Conservation (phyloP, 1,140 invertebrate genomes). For the Aphelinus certus region DNA sequence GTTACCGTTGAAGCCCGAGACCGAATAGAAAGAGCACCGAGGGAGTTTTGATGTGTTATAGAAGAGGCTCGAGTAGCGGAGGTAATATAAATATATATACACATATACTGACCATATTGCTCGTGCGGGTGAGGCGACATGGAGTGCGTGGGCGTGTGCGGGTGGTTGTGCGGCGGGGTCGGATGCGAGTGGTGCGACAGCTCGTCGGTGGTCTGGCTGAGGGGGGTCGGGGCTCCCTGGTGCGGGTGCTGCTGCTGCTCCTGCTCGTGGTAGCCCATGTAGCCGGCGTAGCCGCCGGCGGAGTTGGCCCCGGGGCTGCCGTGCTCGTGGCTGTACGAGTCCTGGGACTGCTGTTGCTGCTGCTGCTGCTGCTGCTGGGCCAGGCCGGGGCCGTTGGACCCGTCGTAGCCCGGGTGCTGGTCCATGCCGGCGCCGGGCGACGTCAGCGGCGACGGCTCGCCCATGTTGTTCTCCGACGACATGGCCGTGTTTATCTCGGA, state of each 20-base stretch:
- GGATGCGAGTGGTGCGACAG: constrained; percentile 62
- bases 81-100: neutral
- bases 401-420: constrained; percentile 78
- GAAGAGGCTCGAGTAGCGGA: too few relatives aligned
- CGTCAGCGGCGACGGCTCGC: constrained; percentile 67
- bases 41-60: too few relatives aligned
- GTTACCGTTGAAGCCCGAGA: too few relatives aligned
- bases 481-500: constrained; percentile 82
- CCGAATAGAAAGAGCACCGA: too few relatives aligned
- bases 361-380: constrained; percentile 60
- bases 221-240: constrained; percentile 57
- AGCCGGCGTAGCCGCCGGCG: constrained; percentile 57
- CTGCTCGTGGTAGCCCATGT: constrained; percentile 63
- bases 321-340: constrained; percentile 64
- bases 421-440: constrained; percentile 69
- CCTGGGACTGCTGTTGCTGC: constrained; percentile 60
- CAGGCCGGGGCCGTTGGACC: constrained; percentile 76
- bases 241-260: constrained; percentile 55
- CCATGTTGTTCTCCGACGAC: constrained; percentile 73
- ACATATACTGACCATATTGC: constrained; percentile 55
- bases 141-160: constrained; percentile 59
- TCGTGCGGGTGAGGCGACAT: constrained; percentile 63
- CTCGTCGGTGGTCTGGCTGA: constrained; percentile 58
- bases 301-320: constrained; percentile 58
- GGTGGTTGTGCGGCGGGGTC: constrained; percentile 60